Conservation (phyloP, 2,888 invertebrate genomes). For the Halictus ligatus region DNA sequence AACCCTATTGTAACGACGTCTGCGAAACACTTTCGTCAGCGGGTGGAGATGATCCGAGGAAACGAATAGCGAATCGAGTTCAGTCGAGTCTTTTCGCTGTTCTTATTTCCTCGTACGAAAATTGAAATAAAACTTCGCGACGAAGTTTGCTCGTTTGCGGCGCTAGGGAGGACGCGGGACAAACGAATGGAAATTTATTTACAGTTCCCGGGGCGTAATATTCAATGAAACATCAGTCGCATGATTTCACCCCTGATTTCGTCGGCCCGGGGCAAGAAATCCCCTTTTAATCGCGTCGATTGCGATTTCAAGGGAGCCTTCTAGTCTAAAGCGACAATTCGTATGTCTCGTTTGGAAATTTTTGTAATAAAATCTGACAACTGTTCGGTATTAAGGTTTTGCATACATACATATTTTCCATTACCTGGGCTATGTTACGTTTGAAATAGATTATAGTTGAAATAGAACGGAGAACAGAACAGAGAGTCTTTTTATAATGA, state of each 20-base stretch:
- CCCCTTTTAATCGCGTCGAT: background rate
- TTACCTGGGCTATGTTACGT: too few species aligned
- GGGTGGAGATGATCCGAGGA: background rate
- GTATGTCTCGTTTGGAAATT: too few species aligned
- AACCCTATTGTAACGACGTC: background rate
- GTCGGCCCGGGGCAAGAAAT: background rate
- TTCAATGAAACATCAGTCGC: background rate
- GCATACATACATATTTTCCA: too few species aligned
- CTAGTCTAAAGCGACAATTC: too few species aligned
- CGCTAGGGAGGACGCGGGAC: background rate
- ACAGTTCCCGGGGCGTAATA: background rate
- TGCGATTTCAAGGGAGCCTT: background rate
- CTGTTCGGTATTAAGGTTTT: too few species aligned
- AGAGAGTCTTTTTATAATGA: too few species aligned
- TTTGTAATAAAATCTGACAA: too few species aligned
- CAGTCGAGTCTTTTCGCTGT: background rate
- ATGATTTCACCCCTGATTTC: background rate
- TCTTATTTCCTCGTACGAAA: constrained; percentile 16
- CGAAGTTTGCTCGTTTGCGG: constrained; percentile 35
- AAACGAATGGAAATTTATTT: constrained; percentile 32
- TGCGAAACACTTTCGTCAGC: constrained; percentile 1
- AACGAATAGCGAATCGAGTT: background rate
- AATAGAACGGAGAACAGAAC: too few species aligned
- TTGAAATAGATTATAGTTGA: too few species aligned
- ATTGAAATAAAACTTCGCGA: constrained; percentile 35